phyloP scores from a whole-genome alignment of 2,113 vertebrate genomes.

The Gila orcuttii region DNA sequence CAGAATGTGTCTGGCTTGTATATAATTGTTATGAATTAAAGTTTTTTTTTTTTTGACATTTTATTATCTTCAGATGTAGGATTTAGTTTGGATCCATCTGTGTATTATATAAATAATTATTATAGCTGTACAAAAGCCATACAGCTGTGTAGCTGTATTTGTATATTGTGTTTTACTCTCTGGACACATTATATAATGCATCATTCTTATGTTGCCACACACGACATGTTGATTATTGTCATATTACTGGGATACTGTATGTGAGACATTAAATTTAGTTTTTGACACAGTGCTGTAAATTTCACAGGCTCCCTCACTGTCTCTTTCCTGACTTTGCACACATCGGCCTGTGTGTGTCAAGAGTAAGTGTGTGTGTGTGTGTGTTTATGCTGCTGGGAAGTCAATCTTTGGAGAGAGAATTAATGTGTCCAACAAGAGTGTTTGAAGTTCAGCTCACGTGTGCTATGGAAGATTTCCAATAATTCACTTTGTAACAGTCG shows the following conservation, averaged over 20 bases:
- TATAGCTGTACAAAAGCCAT: not conserved
- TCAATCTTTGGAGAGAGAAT: not conserved
- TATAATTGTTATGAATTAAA: not conserved
- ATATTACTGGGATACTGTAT: not conserved
- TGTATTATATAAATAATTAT: too few relatives aligned
- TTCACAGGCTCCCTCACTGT: not conserved
- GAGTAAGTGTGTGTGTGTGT: not conserved
- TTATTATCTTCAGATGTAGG: not conserved
- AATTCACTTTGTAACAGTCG: not conserved
- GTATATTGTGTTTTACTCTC: not conserved
- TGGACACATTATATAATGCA: not conserved
- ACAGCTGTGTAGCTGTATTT: not conserved
- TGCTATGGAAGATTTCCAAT: not conserved
- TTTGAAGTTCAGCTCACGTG: conserved; percentile 30
- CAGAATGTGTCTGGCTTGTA: not conserved
- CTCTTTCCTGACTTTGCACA: conserved; percentile 19
- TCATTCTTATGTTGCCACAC: not conserved
- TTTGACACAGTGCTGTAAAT: not conserved
- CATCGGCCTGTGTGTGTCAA: conserved; percentile 3
- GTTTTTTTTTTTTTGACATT: not conserved
- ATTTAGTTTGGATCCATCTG: not conserved
- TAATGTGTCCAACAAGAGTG: not conserved
- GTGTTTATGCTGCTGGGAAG: not conserved
- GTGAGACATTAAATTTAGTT: conserved; percentile 1
- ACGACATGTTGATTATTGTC: not conserved